Evolutionary conservation across 2,888 invertebrate species (phyloP), one percentile per base, ranked within the genome.

Genomic region (Anticlea derivata): DNA sequence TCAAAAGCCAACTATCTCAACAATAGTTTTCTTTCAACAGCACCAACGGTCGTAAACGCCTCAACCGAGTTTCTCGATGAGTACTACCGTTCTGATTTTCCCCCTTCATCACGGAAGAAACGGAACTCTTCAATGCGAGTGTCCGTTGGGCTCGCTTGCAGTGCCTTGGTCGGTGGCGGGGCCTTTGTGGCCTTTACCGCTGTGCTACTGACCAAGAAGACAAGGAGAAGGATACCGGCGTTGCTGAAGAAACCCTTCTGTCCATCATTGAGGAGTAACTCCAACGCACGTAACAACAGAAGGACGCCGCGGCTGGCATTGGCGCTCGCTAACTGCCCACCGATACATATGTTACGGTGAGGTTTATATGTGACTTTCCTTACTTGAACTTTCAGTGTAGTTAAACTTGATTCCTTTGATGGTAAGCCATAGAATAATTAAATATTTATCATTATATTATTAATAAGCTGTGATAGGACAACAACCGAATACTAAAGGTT

Each of bases 41-140:
- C 82, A 23, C 77, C 90, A 17, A 85, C 93, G 0, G 84, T 90
- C 1, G 87, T 92, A 34, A 94, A 94, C 75, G 79, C 92, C 2
- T 94, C 94, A 0, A 89, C 89, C 23, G 89, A 87, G 38, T 92
- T 93, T 62, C 78, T 93, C 8, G 93, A 94, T 54, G 93, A 93
- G 61, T 94, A 93, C 74, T 93, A 93, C 65, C 80, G 86, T 38
- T 89, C 92, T 0, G 89, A 89, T 30, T 71, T 70, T 13, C 80
- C 85, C 0, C 86, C 87, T 2, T 83, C 81, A 0, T 86, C 86
- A 1, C 75, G 82, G 17, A 88, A 86, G 70, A 87, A 87, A 60
- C 67, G 84, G 0, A 86, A 85, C 57, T 81, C 93, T 43, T 92
- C 93, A 0, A 85, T 93, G 1, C 89, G 75, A 11, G 82, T 89